Conservation (phyloP, 2,888 invertebrate species). For the Tetheella fluctuosa region DNA sequence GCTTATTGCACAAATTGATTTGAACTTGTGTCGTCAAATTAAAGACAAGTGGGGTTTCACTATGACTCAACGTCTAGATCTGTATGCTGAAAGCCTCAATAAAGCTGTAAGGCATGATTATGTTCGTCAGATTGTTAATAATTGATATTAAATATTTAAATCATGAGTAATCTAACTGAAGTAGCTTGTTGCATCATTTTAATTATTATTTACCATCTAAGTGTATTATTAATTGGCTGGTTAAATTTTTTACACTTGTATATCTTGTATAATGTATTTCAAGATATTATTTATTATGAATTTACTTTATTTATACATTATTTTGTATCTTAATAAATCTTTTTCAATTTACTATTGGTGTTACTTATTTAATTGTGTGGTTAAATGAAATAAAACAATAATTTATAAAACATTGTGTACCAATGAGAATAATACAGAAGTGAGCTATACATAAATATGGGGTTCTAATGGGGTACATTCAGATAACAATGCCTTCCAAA, state of each 20-base stretch:
- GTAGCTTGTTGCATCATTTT: conserved; percentile 7
- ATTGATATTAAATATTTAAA: conserved; percentile 13
- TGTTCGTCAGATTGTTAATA: conserved; percentile 59
- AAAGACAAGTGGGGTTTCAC: conserved; percentile 98
- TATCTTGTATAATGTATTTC: too few relatives aligned
- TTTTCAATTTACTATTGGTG: conserved; percentile 12
- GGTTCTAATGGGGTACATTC: conserved; percentile 70
- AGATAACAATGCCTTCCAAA: conserved; percentile 39
- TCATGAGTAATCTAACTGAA: background rate
- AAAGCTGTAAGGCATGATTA: conserved; percentile 63
- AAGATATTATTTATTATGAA: background rate
- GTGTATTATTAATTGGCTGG: too few relatives aligned
- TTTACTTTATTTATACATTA: conserved; percentile 11
- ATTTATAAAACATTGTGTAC: conserved; percentile 78
- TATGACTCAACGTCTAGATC: conserved; percentile 96
- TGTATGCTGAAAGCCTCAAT: conserved; percentile 92
- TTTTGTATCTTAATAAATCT: conserved; percentile 23
- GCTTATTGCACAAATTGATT: conserved; percentile 94
- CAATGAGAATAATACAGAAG: conserved; percentile 81
- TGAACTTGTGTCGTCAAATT: conserved; percentile 97
- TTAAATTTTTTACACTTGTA: too few relatives aligned
- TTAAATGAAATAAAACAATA: conserved; percentile 63
- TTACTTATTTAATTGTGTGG: conserved; percentile 11
- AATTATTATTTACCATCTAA: background rate
- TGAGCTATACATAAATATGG: conserved; percentile 79